Evolutionary conservation across 2,888 invertebrate species (phyloP).

Genomic region (Muscina levida): DNA sequence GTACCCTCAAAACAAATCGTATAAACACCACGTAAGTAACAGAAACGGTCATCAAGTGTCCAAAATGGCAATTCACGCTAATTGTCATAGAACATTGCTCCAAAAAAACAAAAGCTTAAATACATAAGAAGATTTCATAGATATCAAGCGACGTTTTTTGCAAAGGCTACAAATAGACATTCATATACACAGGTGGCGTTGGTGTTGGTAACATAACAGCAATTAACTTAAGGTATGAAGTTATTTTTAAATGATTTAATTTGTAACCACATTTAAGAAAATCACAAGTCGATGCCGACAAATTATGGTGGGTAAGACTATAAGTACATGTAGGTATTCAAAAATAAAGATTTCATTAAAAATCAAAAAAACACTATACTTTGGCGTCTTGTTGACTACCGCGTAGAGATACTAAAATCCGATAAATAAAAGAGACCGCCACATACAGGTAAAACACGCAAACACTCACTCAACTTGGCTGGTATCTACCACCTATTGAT

Average conservation of each 20-base stretch:
- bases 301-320: slow-evolving; percentile 22
- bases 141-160: not conserved
- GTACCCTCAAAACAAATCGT: too few relatives aligned
- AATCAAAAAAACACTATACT: not conserved
- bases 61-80: slow-evolving; percentile 14
- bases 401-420: not conserved
- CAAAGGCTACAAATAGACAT: too few relatives aligned
- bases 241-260: slow-evolving; percentile 5
- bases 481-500: not conserved
- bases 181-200: not conserved
- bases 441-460: not conserved
- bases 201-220: not conserved
- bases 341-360: not conserved
- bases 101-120: slow-evolving; percentile 22
- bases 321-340: slow-evolving; percentile 16
- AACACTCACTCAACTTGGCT: not conserved
- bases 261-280: not conserved
- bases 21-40: too few relatives aligned
- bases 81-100: slow-evolving; percentile 5
- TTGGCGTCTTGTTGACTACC: slow-evolving; percentile 34
- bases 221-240: not conserved
- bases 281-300: slow-evolving; percentile 11
- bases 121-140: slow-evolving; percentile 29
- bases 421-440: slow-evolving; percentile 27
- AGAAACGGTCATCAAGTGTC: not conserved